phyloP scores from a whole-genome alignment of 1,140 invertebrate species.

The Caenorhabditis briggsae region DNA sequence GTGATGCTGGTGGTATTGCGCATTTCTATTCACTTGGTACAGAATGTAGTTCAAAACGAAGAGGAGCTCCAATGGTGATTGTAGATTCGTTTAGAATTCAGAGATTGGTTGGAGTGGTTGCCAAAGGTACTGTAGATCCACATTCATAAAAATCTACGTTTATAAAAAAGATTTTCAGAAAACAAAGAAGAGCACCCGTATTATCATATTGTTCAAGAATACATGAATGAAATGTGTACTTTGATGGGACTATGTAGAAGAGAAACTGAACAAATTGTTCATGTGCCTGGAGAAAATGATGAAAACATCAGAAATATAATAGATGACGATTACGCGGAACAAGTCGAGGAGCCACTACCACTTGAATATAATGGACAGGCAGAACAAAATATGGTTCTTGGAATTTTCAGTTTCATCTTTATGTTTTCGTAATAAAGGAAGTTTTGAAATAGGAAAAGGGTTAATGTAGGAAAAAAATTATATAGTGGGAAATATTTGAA shows the following conservation, averaged over 20 bases:
- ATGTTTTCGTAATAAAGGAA: too few species aligned
- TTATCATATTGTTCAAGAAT: slow-evolving; percentile 2
- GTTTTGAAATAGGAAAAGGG: too few species aligned
- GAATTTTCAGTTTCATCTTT: too few species aligned
- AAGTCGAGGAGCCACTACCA: not conserved
- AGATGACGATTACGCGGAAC: not conserved
- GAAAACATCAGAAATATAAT: not conserved
- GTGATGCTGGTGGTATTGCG: not conserved
- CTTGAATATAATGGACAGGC: not conserved
- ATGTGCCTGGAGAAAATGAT: not conserved
- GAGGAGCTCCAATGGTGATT: not conserved
- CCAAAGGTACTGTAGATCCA: not conserved
- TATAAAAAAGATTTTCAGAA: not conserved
- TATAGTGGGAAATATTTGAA: too few species aligned
- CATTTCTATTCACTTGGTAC: not conserved
- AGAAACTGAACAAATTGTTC: not conserved
- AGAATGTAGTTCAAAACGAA: not conserved
- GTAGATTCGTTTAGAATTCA: not conserved
- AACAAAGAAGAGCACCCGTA: not conserved
- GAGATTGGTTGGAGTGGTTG: not conserved
- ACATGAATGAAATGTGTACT: not conserved
- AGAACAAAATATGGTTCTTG: too few species aligned
- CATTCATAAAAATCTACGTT: not conserved
- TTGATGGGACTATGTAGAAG: not conserved
- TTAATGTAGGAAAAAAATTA: too few species aligned